These are phyloP conservation scores for Drosophila flavopinicola DNA, from an alignment of 2,888 invertebrate species.

Conservation along the genomic window DNA sequence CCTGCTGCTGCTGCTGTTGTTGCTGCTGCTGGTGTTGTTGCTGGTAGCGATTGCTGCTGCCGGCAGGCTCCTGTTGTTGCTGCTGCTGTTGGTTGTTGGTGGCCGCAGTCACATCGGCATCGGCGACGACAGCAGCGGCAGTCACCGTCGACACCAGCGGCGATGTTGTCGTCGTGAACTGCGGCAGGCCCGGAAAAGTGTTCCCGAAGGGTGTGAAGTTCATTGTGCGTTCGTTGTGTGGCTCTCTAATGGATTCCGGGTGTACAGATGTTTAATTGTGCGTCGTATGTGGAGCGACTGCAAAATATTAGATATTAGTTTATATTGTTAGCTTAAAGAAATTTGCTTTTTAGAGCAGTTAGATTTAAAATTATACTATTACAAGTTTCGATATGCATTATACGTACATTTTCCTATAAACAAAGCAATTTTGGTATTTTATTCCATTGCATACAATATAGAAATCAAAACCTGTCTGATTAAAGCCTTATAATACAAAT, in stretches of 20 bases:
- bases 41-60: constrained; percentile 81
- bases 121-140: constrained; percentile 87
- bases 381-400: too few relatives aligned
- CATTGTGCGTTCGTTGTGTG: constrained; percentile 85
- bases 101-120: constrained; percentile 84
- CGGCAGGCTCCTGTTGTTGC: constrained; percentile 61
- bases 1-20: constrained; percentile 66
- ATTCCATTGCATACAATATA: not conserved
- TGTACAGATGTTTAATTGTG: constrained; percentile 16
- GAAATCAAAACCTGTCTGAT: too few relatives aligned
- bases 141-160: constrained; percentile 86
- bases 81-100: constrained; percentile 66
- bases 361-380: not conserved
- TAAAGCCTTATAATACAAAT: too few relatives aligned
- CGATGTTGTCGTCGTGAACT: constrained; percentile 87
- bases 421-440: too few relatives aligned
- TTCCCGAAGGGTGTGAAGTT: constrained; percentile 94
- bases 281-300: constrained; percentile 29
- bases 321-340: too few relatives aligned
- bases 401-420: too few relatives aligned
- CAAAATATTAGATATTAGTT: too few relatives aligned
- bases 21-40: constrained; percentile 76
- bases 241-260: constrained; percentile 5
- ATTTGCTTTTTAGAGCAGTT: too few relatives aligned
- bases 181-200: constrained; percentile 92